Base-by-base conservation (phyloP, 2,797 vertebrate genomes). In the Chelonia mydas region DNA sequence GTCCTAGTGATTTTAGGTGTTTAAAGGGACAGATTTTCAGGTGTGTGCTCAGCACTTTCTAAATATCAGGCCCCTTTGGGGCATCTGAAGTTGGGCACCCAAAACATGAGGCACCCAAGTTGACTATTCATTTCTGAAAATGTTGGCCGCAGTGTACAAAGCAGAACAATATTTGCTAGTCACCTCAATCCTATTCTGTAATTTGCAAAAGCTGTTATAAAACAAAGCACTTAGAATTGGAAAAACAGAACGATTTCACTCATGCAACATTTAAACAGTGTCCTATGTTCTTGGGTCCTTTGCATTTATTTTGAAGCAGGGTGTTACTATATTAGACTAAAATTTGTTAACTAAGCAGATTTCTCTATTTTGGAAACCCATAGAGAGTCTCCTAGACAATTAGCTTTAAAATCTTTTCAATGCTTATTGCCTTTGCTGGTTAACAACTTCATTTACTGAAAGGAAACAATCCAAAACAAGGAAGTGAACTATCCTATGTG, bases 291-390 rank as follows among this genome's bases (percentile, higher is more conserved):
- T 27, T 57, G 72, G 55, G 79, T 51, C 90, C 72, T 77, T 31
- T 86, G 86, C 74, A 45, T 93, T 83, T 86, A 53, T 86, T 92
- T 51, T 86, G 28, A 47, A 79, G 79, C 37, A 59, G 89, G 61
- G 45, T 15, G 27, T 72, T 89, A 51, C 51, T 84, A 68, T 87
- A 79, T 0, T 3, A 12, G 76, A 89, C 87, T 23, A 84, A 47
- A 47, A 37, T 61, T 80, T 79, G 31, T 11, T 90, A 82, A 96
- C 80, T 87, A 78, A 88, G 68, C 77, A 82, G 92, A 54, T 47
- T 94, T 59, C 54, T 94, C n/a, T 72, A 89, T 50, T 91, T 37
- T 27, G 78, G 92, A 92, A 81, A 81, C 82, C 92, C 61, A 92
- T 77, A 28, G 93, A 89, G 53, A 81, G 12, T 8, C 74, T 77